These are phyloP conservation scores for Venturia canescens DNA, from an alignment of 1,140 invertebrate genomes.

Conservation along the genomic window DNA sequence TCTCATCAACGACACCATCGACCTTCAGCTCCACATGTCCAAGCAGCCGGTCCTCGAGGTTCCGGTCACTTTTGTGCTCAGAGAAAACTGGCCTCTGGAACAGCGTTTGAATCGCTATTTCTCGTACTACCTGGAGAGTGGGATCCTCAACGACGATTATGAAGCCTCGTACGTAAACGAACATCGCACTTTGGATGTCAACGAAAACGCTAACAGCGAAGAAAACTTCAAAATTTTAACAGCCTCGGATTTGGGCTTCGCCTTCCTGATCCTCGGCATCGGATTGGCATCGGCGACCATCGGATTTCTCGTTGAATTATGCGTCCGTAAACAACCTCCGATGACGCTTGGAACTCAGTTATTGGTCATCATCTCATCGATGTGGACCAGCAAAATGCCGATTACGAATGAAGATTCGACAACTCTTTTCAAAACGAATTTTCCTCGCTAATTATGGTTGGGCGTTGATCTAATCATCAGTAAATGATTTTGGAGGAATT, in stretches of 20 bases:
- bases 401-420: no score
- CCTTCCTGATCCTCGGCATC: neutral
- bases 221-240: constrained; percentile 10
- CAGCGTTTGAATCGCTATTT: neutral
- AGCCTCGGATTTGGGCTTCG: neutral
- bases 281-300: neutral
- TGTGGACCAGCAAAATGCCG: no score
- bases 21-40: neutral
- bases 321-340: no score
- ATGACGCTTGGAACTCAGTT: no score
- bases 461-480: no score
- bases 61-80: neutral
- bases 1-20: neutral
- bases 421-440: no score
- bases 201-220: neutral
- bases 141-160: neutral
- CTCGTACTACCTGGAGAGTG: neutral
- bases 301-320: constrained; percentile 10
- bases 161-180: neutral
- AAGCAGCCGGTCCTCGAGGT: no score
- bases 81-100: constrained; percentile 30
- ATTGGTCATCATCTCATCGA: no score
- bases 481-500: no score
- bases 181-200: neutral
- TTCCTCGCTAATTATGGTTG: no score